Conservation (phyloP, 2,113 vertebrate species). For the Syngnathus typhle region DNA sequence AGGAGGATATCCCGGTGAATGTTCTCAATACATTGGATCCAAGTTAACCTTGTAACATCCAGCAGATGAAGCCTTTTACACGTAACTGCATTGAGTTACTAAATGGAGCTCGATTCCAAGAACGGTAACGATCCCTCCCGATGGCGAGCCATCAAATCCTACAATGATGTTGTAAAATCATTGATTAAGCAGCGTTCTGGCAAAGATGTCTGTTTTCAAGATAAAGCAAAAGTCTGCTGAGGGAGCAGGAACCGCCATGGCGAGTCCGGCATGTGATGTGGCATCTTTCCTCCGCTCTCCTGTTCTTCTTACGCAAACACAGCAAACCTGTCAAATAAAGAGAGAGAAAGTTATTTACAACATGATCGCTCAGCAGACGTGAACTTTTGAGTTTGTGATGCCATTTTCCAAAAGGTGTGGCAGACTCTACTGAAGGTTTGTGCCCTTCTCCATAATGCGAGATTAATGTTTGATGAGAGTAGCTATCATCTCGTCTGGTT, state of each 20-base stretch:
- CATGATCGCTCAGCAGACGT: slow-evolving; percentile 48
- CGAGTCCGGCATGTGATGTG: slow-evolving; percentile 41
- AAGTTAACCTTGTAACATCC: slow-evolving; percentile 51
- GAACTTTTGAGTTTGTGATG: slow-evolving; percentile 42
- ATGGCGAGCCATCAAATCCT: slow-evolving; percentile 58
- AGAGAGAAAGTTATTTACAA: slow-evolving; percentile 58
- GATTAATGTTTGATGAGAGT: slow-evolving; percentile 46
- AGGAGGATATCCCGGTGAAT: slow-evolving; percentile 44
- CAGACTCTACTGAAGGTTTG: slow-evolving; percentile 19
- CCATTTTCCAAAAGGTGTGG: slow-evolving; percentile 29
- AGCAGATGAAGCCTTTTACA: slow-evolving; percentile 41
- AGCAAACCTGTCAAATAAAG: slow-evolving; percentile 55
- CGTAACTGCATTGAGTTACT: slow-evolving; percentile 30
- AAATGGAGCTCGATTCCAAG: slow-evolving; percentile 41
- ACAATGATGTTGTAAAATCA: slow-evolving; percentile 37
- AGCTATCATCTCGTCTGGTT: slow-evolving; percentile 27
- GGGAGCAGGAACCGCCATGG: slow-evolving; percentile 45
- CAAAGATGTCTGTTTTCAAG: slow-evolving; percentile 46
- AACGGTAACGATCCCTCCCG: slow-evolving; percentile 35
- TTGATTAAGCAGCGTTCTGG: slow-evolving; percentile 24
- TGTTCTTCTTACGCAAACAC: slow-evolving; percentile 38
- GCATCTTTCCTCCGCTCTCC: slow-evolving; percentile 55
- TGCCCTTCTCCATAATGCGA: slow-evolving; percentile 38
- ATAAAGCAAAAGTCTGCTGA: slow-evolving; percentile 54
- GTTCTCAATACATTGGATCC: slow-evolving; percentile 46